phyloP scores from a whole-genome alignment of 2,888 invertebrate species.

The Dromius quadrimaculatus region DNA sequence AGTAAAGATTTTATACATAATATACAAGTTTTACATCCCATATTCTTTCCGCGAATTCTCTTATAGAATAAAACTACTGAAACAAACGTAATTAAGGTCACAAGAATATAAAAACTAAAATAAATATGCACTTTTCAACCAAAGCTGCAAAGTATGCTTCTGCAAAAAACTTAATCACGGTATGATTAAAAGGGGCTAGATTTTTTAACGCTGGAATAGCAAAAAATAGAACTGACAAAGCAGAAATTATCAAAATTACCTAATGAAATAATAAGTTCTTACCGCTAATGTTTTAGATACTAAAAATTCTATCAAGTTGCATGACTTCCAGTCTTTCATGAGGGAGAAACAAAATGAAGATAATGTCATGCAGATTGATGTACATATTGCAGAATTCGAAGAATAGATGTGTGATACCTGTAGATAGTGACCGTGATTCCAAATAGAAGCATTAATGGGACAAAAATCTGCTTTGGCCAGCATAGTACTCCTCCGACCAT shows the following conservation, averaged over 20 bases:
- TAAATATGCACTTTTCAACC: slow-evolving; percentile 22
- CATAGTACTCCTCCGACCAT: too few species aligned
- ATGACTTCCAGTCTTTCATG: slow-evolving; percentile 8
- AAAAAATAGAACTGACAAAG: slow-evolving; percentile 33
- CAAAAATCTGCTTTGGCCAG: too few species aligned
- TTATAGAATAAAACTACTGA: slow-evolving; percentile 7
- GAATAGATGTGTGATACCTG: too few species aligned
- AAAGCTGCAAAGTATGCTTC: slow-evolving; percentile 11
- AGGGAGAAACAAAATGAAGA: too few species aligned
- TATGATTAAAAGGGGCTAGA: slow-evolving; percentile 25
- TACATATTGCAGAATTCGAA: too few species aligned
- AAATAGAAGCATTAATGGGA: too few species aligned
- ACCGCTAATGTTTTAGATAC: slow-evolving; percentile 14
- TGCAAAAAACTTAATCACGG: slow-evolving; percentile 22
- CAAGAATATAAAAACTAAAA: slow-evolving; percentile 21
- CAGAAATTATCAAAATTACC: slow-evolving; percentile 24
- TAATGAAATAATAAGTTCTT: slow-evolving; percentile 14
- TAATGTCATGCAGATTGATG: too few species aligned
- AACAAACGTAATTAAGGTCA: slow-evolving; percentile 33
- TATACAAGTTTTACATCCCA: slow-evolving; percentile 26
- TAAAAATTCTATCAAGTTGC: slow-evolving; percentile 30
- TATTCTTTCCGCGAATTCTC: slow-evolving; percentile 8
- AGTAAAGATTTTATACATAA: slow-evolving; percentile 19
- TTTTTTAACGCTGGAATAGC: slow-evolving; percentile 4
- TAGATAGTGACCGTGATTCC: too few species aligned